These are phyloP conservation scores for Cephus sareptanus DNA, from an alignment of 2,888 invertebrate genomes.

Conservation along the genomic window DNA sequence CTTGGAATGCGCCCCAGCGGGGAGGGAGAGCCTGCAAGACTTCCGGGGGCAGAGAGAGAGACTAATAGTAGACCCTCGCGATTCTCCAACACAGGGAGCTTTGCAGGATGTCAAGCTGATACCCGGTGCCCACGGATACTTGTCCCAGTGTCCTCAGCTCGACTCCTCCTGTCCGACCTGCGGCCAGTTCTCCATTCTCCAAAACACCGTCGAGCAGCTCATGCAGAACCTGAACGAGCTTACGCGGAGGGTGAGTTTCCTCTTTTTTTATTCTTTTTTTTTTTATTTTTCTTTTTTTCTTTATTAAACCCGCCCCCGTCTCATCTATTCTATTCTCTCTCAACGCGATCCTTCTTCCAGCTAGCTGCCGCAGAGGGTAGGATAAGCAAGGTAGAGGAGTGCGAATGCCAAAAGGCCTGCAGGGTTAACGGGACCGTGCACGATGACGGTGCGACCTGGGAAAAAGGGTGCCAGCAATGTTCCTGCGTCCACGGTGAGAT, in stretches of 20 bases:
- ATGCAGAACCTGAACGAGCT: slow-evolving; percentile 84
- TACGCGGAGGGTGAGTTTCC: slow-evolving; percentile 80
- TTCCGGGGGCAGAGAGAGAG: slow-evolving; percentile 2
- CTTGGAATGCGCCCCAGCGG: too few species aligned
- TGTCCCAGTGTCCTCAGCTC: slow-evolving; percentile 86
- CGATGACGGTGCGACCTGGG: slow-evolving; percentile 88
- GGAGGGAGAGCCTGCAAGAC: too few species aligned
- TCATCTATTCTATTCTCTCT: background rate
- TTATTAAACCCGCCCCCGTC: background rate
- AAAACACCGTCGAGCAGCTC: slow-evolving; percentile 84
- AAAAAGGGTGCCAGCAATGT: slow-evolving; percentile 87
- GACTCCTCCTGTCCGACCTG: slow-evolving; percentile 91
- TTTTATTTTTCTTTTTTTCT: slow-evolving; percentile 31
- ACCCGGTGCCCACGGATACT: slow-evolving; percentile 86
- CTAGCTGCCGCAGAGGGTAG: slow-evolving; percentile 84
- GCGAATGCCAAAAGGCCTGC: slow-evolving; percentile 92
- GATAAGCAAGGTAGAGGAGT: slow-evolving; percentile 83
- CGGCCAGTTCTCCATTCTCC: slow-evolving; percentile 87
- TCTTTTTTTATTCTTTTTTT: background rate
- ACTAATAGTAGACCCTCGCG: background rate
- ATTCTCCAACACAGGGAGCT: slow-evolving; percentile 75
- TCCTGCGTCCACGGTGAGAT: slow-evolving; percentile 90
- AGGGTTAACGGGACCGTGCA: slow-evolving; percentile 82
- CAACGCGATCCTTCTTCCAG: slow-evolving; percentile 68
- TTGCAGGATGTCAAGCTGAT: slow-evolving; percentile 89